Evolutionary conservation across 2,113 vertebrate genomes (phyloP).

Genomic region (Athene cunicularia): DNA sequence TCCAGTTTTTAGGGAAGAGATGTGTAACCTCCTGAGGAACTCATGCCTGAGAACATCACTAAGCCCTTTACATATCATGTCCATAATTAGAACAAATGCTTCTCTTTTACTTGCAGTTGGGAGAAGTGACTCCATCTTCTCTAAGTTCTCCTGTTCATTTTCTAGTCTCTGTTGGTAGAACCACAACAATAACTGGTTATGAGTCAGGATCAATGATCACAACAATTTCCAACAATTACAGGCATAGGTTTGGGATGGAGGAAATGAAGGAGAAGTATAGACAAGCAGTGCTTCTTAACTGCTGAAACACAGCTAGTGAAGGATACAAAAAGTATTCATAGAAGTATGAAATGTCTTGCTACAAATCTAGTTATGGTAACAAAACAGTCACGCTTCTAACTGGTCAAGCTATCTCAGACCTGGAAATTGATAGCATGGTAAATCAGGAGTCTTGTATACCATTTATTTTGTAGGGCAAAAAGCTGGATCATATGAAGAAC

Average conservation of each 20-base stretch:
- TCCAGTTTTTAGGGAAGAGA: neutral
- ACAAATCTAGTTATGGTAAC: neutral
- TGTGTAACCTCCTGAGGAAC: neutral
- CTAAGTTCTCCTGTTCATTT: constrained; percentile 73
- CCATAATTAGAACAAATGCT: neutral
- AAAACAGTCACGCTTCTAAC: neutral
- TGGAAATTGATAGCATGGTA: neutral
- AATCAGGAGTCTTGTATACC: neutral
- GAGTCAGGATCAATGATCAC: neutral
- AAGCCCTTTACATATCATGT: neutral
- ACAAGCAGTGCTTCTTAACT: neutral
- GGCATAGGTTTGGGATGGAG: neutral
- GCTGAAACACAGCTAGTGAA: neutral
- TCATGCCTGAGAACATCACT: neutral
- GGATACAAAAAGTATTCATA: neutral
- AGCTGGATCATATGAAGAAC: neutral
- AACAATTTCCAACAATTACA: neutral
- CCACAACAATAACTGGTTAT: neutral
- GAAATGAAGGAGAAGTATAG: neutral
- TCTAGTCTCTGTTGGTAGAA: constrained; percentile 79
- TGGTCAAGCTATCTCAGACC: neutral
- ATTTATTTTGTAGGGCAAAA: neutral
- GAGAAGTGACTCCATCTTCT: constrained; percentile 56
- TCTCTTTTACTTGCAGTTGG: constrained; percentile 71
- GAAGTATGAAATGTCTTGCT: neutral